Percentiles rank a stretch among this genome's conserved stretches.
These are phyloP conservation scores for Calcarius lapponicus DNA, from an alignment of 2,797 vertebrate genomes.

Conservation along the genomic window DNA sequence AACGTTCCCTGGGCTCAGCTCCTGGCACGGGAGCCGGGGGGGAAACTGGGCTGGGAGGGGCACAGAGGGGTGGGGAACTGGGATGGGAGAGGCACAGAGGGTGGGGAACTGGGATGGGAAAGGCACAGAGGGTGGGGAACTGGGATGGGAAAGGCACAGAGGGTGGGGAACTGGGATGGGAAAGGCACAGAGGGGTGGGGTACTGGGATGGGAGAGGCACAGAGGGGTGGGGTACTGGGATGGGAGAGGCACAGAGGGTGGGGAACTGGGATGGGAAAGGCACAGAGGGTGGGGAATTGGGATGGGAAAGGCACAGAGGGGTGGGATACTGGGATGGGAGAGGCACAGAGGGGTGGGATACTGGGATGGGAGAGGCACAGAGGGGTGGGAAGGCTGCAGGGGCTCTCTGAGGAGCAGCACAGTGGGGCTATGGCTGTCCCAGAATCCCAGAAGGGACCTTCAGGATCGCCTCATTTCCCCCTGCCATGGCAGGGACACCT, in stretches of 20 bases:
- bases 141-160: too few species aligned
- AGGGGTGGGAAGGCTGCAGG: too few species aligned
- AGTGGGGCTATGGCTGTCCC: background rate
- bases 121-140: too few species aligned
- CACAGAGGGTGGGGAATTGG: background rate
- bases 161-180: too few species aligned
- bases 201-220: too few species aligned
- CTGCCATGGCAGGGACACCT: background rate
- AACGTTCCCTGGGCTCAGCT: background rate
- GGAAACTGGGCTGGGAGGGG: background rate
- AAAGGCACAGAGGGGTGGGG: too few species aligned
- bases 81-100: too few species aligned
- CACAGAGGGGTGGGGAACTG: too few species aligned
- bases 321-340: background rate
- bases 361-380: too few species aligned
- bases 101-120: too few species aligned
- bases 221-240: too few species aligned
- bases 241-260: background rate
- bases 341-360: background rate
- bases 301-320: too few species aligned
- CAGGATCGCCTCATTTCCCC: accelerated
- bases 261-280: background rate
- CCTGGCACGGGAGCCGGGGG: background rate
- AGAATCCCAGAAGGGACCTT: background rate
- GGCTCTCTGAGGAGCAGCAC: background rate